Evolutionary conservation across 2,797 vertebrate species (phyloP).

Genomic region (Melanotaenia parkinsoni): DNA sequence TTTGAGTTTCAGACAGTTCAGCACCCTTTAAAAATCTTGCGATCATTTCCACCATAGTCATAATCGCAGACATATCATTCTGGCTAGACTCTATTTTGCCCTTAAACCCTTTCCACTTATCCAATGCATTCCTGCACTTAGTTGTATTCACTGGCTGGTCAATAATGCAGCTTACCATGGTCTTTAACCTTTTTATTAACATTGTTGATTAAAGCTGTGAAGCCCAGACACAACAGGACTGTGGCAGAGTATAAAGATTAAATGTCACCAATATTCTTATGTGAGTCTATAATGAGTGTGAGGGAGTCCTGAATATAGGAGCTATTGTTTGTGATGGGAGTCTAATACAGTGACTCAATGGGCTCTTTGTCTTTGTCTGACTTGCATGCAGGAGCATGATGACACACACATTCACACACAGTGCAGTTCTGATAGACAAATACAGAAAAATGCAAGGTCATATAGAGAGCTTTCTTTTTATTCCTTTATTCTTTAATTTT

Average conservation of each 20-base stretch:
- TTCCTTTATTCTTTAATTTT: slow-evolving; percentile 4
- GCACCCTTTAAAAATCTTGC: slow-evolving; percentile 37
- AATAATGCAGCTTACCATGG: slow-evolving; percentile 43
- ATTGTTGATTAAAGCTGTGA: slow-evolving; percentile 59
- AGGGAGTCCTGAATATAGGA: slow-evolving; percentile 72
- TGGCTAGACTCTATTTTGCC: slow-evolving; percentile 15
- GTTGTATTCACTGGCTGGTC: slow-evolving; percentile 46
- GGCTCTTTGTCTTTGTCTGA: slow-evolving; percentile 72
- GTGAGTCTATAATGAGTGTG: slow-evolving; percentile 63
- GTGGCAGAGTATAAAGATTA: slow-evolving; percentile 55
- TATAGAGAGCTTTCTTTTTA: slow-evolving; percentile 33
- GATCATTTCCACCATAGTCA: slow-evolving; percentile 24
- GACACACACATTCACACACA: slow-evolving; percentile 33
- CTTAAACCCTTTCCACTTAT: slow-evolving; percentile 24
- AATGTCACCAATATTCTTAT: slow-evolving; percentile 72
- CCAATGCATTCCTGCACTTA: slow-evolving; percentile 38
- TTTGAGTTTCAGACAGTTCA: slow-evolving; percentile 32
- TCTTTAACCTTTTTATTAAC: slow-evolving; percentile 72
- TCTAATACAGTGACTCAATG: slow-evolving; percentile 71
- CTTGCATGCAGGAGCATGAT: slow-evolving; percentile 38
- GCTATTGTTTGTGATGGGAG: slow-evolving; percentile 70
- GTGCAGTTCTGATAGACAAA: slow-evolving; percentile 29
- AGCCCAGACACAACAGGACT: slow-evolving; percentile 34
- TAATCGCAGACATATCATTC: slow-evolving; percentile 16
- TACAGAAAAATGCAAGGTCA: slow-evolving; percentile 26